phyloP scores from a whole-genome alignment of 2,888 invertebrate genomes.

The Brenthis ino region DNA sequence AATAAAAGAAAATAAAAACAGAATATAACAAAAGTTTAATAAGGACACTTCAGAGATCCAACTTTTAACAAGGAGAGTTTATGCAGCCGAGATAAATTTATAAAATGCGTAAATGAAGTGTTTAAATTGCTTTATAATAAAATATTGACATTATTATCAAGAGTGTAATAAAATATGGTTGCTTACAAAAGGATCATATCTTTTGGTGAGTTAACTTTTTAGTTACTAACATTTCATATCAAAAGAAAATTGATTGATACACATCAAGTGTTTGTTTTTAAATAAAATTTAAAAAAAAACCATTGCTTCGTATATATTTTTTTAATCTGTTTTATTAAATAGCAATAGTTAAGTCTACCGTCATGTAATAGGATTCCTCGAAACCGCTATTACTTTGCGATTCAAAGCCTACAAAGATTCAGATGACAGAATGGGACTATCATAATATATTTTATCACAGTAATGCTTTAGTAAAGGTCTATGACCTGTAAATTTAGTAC shows the following conservation, averaged over 20 bases:
- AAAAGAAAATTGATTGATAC: too few relatives aligned
- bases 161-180: too few relatives aligned
- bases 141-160: too few relatives aligned
- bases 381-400: slow-evolving; percentile 31
- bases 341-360: slow-evolving; percentile 19
- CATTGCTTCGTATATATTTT: neutral
- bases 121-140: neutral
- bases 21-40: slow-evolving; percentile 60
- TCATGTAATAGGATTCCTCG: slow-evolving; percentile 24
- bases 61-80: slow-evolving; percentile 70
- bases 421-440: slow-evolving; percentile 34
- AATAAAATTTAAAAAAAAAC: neutral
- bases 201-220: too few relatives aligned
- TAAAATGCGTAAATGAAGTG: slow-evolving; percentile 7
- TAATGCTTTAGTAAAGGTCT: slow-evolving; percentile 24
- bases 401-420: slow-evolving; percentile 31
- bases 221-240: too few relatives aligned
- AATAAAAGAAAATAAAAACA: slow-evolving; percentile 44
- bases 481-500: slow-evolving; percentile 6
- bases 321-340: neutral
- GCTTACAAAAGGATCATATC: too few relatives aligned
- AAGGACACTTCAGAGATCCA: slow-evolving; percentile 54
- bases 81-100: slow-evolving; percentile 20
- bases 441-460: slow-evolving; percentile 29
- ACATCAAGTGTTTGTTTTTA: too few relatives aligned